Evolutionary conservation across 2,888 invertebrate species (phyloP).

Genomic region (Galeopsomyia nigrocyanea): DNA sequence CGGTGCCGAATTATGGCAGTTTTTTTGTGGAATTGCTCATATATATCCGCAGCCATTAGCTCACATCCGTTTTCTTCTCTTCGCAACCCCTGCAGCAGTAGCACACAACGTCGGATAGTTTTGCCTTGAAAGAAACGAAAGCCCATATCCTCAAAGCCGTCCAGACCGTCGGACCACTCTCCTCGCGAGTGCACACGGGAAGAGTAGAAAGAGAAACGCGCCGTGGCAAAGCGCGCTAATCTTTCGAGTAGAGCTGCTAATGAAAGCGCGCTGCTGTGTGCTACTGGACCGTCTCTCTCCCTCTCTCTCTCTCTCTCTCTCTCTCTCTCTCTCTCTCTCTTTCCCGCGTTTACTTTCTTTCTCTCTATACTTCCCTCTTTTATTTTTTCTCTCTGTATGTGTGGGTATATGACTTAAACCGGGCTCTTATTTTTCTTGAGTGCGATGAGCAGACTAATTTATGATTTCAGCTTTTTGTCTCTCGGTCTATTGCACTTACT

Average conservation of each 20-base stretch:
- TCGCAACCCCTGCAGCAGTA: no score
- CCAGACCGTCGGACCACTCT: slow-evolving; percentile 43
- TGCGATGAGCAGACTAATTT: slow-evolving; percentile 37
- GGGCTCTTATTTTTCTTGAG: slow-evolving; percentile 43
- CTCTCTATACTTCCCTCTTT: slow-evolving; percentile 37
- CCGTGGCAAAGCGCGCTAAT: slow-evolving; percentile 58
- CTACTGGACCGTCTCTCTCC: slow-evolving; percentile 39
- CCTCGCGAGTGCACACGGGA: not conserved
- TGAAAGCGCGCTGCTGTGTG: slow-evolving; percentile 55
- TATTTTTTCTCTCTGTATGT: not conserved
- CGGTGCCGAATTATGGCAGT: no score
- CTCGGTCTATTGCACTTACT: not conserved
- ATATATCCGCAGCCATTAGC: no score
- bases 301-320: slow-evolving; percentile 44
- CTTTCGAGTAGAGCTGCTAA: slow-evolving; percentile 63
- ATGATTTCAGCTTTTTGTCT: slow-evolving; percentile 25
- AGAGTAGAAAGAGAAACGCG: not conserved
- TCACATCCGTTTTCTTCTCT: no score
- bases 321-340: slow-evolving; percentile 49
- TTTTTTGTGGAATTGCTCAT: no score
- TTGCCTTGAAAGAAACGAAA: slow-evolving; percentile 54
- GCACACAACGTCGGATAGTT: slow-evolving; percentile 22
- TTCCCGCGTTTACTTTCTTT: slow-evolving; percentile 29
- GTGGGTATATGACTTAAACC: slow-evolving; percentile 30
- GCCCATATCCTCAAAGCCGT: slow-evolving; percentile 62